phyloP scores from a whole-genome alignment of 1,140 invertebrate genomes.

The Psilanteris sp. region DNA sequence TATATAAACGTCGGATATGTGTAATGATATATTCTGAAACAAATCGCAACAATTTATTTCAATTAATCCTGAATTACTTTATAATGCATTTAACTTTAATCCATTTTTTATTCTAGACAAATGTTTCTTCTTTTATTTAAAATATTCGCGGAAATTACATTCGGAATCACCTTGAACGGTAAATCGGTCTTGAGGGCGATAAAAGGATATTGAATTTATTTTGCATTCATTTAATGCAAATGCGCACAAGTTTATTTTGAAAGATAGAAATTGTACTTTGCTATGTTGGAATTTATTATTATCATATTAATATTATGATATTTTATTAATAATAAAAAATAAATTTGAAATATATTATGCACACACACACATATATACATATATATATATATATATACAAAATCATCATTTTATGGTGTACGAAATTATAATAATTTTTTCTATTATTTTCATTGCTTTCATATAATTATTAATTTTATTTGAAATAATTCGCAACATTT shows the following conservation, averaged over 20 bases:
- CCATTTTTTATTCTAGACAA: neutral
- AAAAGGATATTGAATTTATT: neutral
- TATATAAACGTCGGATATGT: constrained; percentile 1
- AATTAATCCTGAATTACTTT: constrained; percentile 15
- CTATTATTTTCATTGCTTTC: no score
- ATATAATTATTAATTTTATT: no score
- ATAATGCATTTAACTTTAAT: neutral
- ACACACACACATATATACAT: no score
- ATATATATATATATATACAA: no score
- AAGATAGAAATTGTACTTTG: neutral
- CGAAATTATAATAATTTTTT: no score
- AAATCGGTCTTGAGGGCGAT: constrained; percentile 1
- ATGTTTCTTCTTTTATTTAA: constrained; percentile 1
- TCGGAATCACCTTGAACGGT: constrained; percentile 13
- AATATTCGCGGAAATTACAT: constrained; percentile 28
- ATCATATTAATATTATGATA: no score
- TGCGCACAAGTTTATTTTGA: constrained; percentile 2
- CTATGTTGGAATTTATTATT: no score
- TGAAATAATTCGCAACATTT: no score
- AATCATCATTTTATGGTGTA: no score
- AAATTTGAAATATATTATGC: no score
- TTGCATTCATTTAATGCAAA: constrained; percentile 25
- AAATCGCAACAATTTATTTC: constrained; percentile 17
- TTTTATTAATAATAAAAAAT: no score
- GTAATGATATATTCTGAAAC: constrained; percentile 16